A percentile compares a stretch with the other conserved stretches of the same genome.
Conservation (phyloP, 2,888 invertebrate species). For the Terebella lapidaria region DNA sequence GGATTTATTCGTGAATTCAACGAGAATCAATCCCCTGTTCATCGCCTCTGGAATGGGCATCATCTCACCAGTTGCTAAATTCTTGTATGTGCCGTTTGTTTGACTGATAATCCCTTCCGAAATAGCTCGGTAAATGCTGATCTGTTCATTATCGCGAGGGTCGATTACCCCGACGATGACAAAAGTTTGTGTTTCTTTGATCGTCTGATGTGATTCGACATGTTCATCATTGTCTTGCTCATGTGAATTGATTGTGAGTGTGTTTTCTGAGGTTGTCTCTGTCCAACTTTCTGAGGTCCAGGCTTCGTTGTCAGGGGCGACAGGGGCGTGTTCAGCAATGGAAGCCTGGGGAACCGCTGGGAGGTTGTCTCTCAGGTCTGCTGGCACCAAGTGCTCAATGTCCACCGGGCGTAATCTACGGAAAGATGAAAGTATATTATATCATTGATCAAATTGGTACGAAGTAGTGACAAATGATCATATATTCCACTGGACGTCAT, state of each 20-base stretch:
- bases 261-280: constrained; percentile 1
- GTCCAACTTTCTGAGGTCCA: constrained; percentile 7
- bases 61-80: constrained; percentile 36
- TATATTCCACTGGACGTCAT: too few relatives aligned
- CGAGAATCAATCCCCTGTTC: constrained; percentile 39
- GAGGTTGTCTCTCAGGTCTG: constrained; percentile 5
- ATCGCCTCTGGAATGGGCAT: constrained; percentile 51
- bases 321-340: constrained; percentile 4
- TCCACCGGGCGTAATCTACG: constrained; percentile 9
- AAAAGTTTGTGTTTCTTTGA: constrained; percentile 34
- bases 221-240: too few relatives aligned
- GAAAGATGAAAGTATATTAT: too few relatives aligned
- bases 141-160: constrained; percentile 35
- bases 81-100: constrained; percentile 28
- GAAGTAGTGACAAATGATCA: neutral
- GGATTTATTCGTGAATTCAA: constrained; percentile 28
- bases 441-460: neutral
- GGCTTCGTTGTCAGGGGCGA: neutral
- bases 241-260: too few relatives aligned
- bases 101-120: constrained; percentile 41
- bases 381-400: constrained; percentile 5
- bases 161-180: constrained; percentile 44
- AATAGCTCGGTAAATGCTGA: constrained; percentile 45
- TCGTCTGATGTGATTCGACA: constrained; percentile 21
- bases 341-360: constrained; percentile 5